phyloP scores from a whole-genome alignment of 1,140 invertebrate genomes.

The Rhizoglyphus robini region DNA sequence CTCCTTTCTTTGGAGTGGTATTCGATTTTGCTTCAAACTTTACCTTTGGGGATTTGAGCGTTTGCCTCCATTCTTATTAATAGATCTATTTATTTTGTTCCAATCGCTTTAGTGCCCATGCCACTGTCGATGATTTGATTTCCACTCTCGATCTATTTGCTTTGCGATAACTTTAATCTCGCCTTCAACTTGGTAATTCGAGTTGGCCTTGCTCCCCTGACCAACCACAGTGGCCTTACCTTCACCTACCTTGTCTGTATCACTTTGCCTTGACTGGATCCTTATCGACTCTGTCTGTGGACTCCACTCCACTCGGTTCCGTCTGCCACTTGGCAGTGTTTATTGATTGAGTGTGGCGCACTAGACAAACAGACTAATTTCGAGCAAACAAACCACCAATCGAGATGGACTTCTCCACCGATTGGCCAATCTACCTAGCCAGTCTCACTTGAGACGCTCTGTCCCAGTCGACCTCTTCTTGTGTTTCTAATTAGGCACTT shows the following conservation, averaged over 20 bases:
- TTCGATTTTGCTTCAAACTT: conserved; percentile 13
- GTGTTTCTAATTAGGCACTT: background rate
- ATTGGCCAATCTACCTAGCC: background rate
- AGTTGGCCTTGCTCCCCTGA: background rate
- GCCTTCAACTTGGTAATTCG: background rate
- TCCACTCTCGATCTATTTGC: background rate
- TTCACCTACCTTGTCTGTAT: background rate
- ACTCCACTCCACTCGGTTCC: background rate
- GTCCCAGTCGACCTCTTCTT: background rate
- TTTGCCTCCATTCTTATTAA: background rate
- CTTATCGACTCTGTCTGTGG: background rate
- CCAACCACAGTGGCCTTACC: background rate
- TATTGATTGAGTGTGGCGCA: background rate
- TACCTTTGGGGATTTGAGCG: conserved; percentile 12
- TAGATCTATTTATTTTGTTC: conserved; percentile 9
- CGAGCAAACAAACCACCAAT: conserved; percentile 6
- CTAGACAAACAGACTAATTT: conserved; percentile 1
- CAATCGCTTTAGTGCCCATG: background rate
- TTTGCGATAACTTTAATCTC: background rate
- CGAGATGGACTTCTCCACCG: background rate
- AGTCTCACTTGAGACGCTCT: background rate
- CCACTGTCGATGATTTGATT: background rate
- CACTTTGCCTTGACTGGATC: background rate
- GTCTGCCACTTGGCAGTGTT: background rate
- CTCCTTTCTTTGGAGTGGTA: background rate